Percentiles rank a stretch among this genome's conserved stretches.
Evolutionary conservation across 2,113 vertebrate species (phyloP).

Genomic region (Entelurus aequoreus): DNA sequence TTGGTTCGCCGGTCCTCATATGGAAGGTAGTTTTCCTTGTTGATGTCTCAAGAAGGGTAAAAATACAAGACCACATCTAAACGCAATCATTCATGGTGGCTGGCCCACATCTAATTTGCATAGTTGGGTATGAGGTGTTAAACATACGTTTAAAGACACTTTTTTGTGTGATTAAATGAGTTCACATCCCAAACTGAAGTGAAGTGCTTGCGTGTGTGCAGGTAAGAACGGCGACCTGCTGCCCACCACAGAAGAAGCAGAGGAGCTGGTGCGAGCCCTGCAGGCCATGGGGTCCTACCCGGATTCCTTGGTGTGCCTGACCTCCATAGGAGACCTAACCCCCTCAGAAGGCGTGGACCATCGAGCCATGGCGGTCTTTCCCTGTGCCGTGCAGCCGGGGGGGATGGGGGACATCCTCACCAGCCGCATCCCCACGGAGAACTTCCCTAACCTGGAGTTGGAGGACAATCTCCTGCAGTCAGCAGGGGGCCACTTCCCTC

Average conservation of each 20-base stretch:
- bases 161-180: too few species aligned
- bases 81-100: too few species aligned
- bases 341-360: slow-evolving; percentile 87
- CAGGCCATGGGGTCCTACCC: slow-evolving; percentile 88
- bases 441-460: slow-evolving; percentile 90
- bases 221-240: slow-evolving; percentile 97
- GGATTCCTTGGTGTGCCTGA: slow-evolving; percentile 92
- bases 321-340: slow-evolving; percentile 89
- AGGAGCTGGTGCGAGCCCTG: slow-evolving; percentile 93
- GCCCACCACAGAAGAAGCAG: slow-evolving; percentile 96
- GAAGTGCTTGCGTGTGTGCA: slow-evolving; percentile 50
- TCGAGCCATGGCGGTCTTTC: slow-evolving; percentile 84
- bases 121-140: too few species aligned
- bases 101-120: too few species aligned
- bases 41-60: too few species aligned
- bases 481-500: slow-evolving; percentile 80
- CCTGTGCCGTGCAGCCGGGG: slow-evolving; percentile 79
- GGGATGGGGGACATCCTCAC: slow-evolving; percentile 90
- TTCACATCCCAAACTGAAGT: not conserved
- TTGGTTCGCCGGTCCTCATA: too few species aligned
- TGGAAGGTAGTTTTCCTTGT: too few species aligned
- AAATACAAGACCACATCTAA: too few species aligned
- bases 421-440: slow-evolving; percentile 86
- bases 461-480: slow-evolving; percentile 92
- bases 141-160: too few species aligned